phyloP scores from a whole-genome alignment of 2,888 invertebrate genomes.

The Elegia similella region DNA sequence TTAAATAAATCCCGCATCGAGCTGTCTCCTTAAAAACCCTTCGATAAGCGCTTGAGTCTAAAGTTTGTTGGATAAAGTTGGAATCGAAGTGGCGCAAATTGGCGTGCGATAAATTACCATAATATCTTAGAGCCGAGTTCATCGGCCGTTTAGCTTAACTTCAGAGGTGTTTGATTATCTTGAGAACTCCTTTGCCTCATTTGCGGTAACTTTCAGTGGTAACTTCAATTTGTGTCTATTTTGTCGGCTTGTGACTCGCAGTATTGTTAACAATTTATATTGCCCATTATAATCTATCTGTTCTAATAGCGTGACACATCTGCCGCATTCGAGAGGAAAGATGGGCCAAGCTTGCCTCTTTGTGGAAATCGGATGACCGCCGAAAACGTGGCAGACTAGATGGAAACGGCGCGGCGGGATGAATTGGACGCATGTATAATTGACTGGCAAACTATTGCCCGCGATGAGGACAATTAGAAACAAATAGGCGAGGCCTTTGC shows the following conservation, averaged over 20 bases:
- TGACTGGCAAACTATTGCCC: too few relatives aligned
- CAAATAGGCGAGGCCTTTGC: too few relatives aligned
- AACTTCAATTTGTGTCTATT: slow-evolving; percentile 45
- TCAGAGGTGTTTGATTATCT: slow-evolving; percentile 75
- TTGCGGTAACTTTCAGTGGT: slow-evolving; percentile 51
- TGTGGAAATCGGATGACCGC: too few relatives aligned
- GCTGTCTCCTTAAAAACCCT: slow-evolving; percentile 43
- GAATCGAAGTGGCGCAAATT: slow-evolving; percentile 69
- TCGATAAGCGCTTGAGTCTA: slow-evolving; percentile 50
- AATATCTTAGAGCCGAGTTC: slow-evolving; percentile 72
- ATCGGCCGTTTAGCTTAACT: slow-evolving; percentile 78
- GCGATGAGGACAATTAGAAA: too few relatives aligned
- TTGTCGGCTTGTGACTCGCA: slow-evolving; percentile 22
- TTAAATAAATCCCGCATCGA: slow-evolving; percentile 48
- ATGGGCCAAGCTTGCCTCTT: too few relatives aligned
- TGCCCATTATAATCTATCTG: not conserved
- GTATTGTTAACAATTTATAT: slow-evolving; percentile 8
- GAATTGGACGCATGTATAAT: too few relatives aligned
- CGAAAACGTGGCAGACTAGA: too few relatives aligned
- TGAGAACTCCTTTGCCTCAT: slow-evolving; percentile 70
- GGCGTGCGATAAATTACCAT: slow-evolving; percentile 77
- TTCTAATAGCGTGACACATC: too few relatives aligned
- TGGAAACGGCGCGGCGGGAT: too few relatives aligned
- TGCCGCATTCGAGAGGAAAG: too few relatives aligned
- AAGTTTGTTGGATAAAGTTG: slow-evolving; percentile 61